Percentiles rank a stretch among this genome's conserved stretches.
phyloP scores from a whole-genome alignment of 2,888 invertebrate species.

The Zygaena filipendulae region DNA sequence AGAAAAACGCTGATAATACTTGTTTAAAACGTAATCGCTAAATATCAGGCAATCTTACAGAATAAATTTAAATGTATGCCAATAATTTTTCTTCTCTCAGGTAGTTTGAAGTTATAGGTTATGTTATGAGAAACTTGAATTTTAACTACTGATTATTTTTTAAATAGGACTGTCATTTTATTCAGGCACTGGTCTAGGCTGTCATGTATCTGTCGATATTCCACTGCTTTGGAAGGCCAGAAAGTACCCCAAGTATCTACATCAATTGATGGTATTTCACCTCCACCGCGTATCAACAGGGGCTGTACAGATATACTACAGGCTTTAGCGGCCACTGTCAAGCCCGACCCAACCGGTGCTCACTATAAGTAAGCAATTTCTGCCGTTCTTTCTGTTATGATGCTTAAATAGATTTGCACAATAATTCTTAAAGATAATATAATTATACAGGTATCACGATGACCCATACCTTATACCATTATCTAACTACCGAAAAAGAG shows the following conservation, averaged over 20 bases:
- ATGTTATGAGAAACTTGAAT: too few species aligned
- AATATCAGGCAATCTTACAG: too few species aligned
- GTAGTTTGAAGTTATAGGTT: too few species aligned
- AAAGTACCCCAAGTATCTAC: slow-evolving; percentile 35
- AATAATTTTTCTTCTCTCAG: too few species aligned
- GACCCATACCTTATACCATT: slow-evolving; percentile 88
- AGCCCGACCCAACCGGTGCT: slow-evolving; percentile 85
- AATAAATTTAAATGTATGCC: too few species aligned
- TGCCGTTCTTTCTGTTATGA: neutral
- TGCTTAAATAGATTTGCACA: neutral
- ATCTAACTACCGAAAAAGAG: slow-evolving; percentile 75
- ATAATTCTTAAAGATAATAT: neutral
- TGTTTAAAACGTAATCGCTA: too few species aligned
- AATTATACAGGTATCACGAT: slow-evolving; percentile 76
- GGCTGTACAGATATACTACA: slow-evolving; percentile 85
- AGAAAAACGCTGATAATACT: too few species aligned
- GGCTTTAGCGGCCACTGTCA: slow-evolving; percentile 82
- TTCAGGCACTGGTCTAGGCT: slow-evolving; percentile 49
- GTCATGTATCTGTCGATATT: slow-evolving; percentile 37
- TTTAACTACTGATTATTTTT: too few species aligned
- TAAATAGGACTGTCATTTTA: too few species aligned
- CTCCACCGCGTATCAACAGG: slow-evolving; percentile 77
- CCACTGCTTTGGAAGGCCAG: slow-evolving; percentile 44
- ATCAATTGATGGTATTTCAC: slow-evolving; percentile 52
- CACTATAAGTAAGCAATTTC: slow-evolving; percentile 74